A percentile compares a stretch with the other conserved stretches of the same genome.
These are phyloP conservation scores for Eucidaris tribuloides DNA, from an alignment of 35 echinoderm and acorn worm species.

Conservation along the genomic window DNA sequence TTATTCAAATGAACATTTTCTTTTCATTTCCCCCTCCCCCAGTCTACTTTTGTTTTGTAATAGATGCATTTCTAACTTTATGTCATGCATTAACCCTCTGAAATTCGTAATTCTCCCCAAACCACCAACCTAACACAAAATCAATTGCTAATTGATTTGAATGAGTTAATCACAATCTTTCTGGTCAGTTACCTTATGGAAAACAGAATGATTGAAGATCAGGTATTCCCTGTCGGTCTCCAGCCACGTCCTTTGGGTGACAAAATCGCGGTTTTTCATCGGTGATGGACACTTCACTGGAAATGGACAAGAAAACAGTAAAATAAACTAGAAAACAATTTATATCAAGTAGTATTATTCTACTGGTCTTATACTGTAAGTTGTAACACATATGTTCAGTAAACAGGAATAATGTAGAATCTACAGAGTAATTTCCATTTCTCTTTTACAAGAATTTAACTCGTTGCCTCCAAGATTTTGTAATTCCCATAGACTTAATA, in stretches of 20 bases:
- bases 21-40: too few relatives aligned
- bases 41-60: too few relatives aligned
- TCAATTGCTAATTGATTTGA: background rate
- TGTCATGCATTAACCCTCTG: too few relatives aligned
- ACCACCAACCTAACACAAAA: too few relatives aligned
- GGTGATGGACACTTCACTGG: conserved; percentile 96
- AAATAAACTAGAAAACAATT: background rate
- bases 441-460: background rate
- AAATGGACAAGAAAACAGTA: conserved; percentile 38
- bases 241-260: conserved; percentile 97
- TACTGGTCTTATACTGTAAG: background rate
- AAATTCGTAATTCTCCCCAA: too few relatives aligned
- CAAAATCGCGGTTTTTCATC: conserved; percentile 94
- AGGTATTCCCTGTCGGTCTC: conserved; percentile 68
- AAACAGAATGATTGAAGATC: conserved; percentile 98
- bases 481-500: too few relatives aligned
- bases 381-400: background rate
- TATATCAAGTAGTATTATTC: background rate
- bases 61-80: too few relatives aligned
- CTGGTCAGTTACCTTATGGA: conserved; percentile 96
- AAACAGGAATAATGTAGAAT: background rate
- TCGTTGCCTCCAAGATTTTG: too few relatives aligned
- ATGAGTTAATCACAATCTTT: background rate
- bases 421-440: background rate
- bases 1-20: too few relatives aligned